These are phyloP conservation scores for Psittacara wagleri DNA, from an alignment of 2,113 vertebrate species.

Conservation along the genomic window DNA sequence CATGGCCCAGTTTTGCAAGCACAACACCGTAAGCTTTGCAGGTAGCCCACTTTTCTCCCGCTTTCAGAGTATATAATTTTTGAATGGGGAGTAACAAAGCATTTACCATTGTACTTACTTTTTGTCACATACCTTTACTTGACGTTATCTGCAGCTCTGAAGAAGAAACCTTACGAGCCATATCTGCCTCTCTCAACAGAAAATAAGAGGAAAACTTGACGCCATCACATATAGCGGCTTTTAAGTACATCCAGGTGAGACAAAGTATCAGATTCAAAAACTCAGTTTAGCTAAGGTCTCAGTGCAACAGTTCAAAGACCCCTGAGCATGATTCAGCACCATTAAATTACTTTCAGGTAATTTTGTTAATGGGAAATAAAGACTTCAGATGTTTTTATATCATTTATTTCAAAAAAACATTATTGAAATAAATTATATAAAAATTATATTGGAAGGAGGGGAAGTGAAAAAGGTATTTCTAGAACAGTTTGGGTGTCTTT, in stretches of 20 bases:
- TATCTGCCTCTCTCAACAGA: neutral
- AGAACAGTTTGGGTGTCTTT: neutral
- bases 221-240: neutral
- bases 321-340: neutral
- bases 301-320: neutral
- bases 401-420: neutral
- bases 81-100: neutral
- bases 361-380: neutral
- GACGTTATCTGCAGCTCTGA: neutral
- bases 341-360: neutral
- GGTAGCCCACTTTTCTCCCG: slow-evolving; percentile 81
- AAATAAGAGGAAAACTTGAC: neutral
- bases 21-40: slow-evolving; percentile 91
- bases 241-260: neutral
- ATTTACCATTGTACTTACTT: neutral
- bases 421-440: neutral
- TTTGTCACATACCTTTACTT: neutral
- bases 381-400: neutral
- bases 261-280: neutral
- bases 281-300: neutral
- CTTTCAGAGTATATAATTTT: neutral
- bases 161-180: neutral
- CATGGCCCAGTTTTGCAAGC: slow-evolving; percentile 88
- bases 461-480: neutral
- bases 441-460: neutral